Percentiles rank a stretch among this genome's conserved stretches.
Conservation (phyloP, 2,888 invertebrate genomes). For the Diarsia brunnea region DNA sequence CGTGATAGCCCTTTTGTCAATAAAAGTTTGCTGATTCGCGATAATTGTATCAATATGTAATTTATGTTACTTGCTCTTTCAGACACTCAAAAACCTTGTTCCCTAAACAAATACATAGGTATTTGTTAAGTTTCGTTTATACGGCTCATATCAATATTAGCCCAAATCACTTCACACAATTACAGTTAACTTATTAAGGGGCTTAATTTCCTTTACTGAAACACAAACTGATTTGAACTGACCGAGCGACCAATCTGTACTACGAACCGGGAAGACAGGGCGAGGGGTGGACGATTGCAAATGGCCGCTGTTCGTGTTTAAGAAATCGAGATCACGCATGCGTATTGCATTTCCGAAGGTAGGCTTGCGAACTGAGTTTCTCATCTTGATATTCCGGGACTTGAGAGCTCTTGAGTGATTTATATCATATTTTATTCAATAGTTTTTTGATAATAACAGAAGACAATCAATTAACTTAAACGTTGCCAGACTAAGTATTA, state of each 20-base stretch:
- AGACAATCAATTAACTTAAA: not conserved
- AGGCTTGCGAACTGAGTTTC: not conserved
- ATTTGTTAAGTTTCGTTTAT: no score
- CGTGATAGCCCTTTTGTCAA: no score
- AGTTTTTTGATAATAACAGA: not conserved
- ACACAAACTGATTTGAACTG: not conserved
- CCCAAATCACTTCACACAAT: not conserved
- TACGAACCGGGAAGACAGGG: not conserved
- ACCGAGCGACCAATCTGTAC: not conserved
- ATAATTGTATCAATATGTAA: no score
- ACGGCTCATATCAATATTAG: not conserved
- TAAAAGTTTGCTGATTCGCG: no score
- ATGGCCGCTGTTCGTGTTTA: no score
- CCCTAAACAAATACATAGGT: no score
- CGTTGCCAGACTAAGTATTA: not conserved
- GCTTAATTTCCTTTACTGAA: not conserved
- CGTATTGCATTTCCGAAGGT: slow-evolving; percentile 5
- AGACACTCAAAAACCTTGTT: not conserved
- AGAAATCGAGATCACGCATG: slow-evolving; percentile 2
- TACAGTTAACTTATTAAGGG: not conserved
- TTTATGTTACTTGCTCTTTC: no score
- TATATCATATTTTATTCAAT: not conserved
- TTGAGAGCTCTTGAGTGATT: not conserved
- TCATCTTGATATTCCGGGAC: not conserved
- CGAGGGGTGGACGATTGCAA: not conserved